Evolutionary conservation across 2,113 vertebrate species (phyloP), one percentile per base, ranked within the genome.

Genomic region (Mola mola): DNA sequence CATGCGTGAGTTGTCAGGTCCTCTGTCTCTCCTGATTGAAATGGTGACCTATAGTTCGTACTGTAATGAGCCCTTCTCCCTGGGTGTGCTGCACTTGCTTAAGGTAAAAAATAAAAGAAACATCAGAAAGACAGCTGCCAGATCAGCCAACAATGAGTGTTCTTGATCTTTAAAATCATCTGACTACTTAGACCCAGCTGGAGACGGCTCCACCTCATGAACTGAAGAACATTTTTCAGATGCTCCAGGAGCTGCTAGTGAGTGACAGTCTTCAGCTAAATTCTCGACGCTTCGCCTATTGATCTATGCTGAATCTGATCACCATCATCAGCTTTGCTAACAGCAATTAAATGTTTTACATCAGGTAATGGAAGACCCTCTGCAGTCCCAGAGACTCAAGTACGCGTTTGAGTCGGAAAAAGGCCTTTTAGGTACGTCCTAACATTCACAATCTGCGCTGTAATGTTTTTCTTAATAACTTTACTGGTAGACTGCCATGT

Each of bases 361-460:
- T 31, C 78, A 99, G 97, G 93, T 98, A 40, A 92, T 95, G 79
- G 96, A 99, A 84, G 97, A 98, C 50, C 93, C 95, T 25, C 91
- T 99, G 51, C 97, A 99, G 75, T 85, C 94, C 48, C 94, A 97
- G 53, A 93, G 97, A 81, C 89, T 99, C 58, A 98, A 98, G 82
- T 97, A 96, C 85, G 96, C 96, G 6, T 99, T 99, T 87, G 97
- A 98, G 88, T 96, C 96, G 12, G 97, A 99, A 73, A 98, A 96
- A 87, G 97, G 97, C 51, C 91, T 99, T 75, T 85, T 99, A 81
- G 96, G 97, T 93, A 93, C 82, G 6, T 2, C 41, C 0, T 21
- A 10, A 19, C 11, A 10, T 8, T 17, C 24, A 37, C 19, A 16
- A n/a, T 36, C n/a, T n/a, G n/a, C n/a, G n/a, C n/a, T n/a, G n/a